Conservation (phyloP, 2,797 vertebrate genomes). For the Pelochelys cantorii region DNA sequence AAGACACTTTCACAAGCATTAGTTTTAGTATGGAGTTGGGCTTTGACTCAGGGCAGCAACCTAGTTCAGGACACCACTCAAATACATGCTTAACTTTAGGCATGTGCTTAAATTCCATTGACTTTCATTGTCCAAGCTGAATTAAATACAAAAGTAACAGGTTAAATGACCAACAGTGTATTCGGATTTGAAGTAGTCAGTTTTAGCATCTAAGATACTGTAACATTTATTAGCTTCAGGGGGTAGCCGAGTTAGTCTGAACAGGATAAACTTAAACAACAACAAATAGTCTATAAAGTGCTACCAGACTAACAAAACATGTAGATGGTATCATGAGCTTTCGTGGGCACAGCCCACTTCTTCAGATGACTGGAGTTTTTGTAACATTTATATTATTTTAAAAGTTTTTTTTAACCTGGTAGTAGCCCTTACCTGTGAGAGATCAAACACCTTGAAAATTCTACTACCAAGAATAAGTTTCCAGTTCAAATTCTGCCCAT, state of each 20-base stretch:
- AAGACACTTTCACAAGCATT: background rate
- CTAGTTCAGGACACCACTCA: background rate
- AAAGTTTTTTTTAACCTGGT: background rate
- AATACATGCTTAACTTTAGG: background rate
- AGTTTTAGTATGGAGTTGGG: background rate
- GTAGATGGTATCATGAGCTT: too few species aligned
- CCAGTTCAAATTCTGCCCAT: background rate
- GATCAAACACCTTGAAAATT: background rate
- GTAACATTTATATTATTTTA: too few species aligned
- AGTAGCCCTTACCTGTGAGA: background rate
- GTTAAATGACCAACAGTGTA: background rate
- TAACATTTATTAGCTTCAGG: background rate
- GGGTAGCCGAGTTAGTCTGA: too few species aligned
- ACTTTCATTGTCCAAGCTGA: background rate
- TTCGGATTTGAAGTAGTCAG: background rate
- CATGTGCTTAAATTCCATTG: background rate
- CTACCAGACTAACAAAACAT: too few species aligned
- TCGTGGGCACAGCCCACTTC: too few species aligned
- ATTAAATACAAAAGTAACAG: background rate
- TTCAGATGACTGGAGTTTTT: too few species aligned
- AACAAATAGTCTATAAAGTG: too few species aligned
- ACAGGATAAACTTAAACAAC: too few species aligned
- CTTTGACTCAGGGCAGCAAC: background rate
- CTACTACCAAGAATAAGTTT: background rate
- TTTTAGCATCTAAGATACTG: background rate